Conservation (phyloP, 2,797 vertebrate genomes). For the Malurus leucopterus region DNA sequence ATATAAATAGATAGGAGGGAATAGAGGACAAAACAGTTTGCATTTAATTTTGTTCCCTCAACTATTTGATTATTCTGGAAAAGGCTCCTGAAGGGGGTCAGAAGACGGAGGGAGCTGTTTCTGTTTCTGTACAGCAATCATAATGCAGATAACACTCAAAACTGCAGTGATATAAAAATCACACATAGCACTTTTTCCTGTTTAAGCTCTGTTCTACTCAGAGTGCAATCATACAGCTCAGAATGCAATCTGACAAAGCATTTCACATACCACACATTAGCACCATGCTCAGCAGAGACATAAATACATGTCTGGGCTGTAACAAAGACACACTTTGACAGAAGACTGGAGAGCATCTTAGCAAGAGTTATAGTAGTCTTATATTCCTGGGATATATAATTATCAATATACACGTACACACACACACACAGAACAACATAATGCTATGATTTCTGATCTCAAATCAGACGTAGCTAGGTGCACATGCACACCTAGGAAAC, state of each 20-base stretch:
- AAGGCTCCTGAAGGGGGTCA: accelerated
- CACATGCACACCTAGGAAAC: not conserved
- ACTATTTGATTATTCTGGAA: not conserved
- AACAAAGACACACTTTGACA: not conserved
- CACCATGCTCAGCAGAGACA: not conserved
- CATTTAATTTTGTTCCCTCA: not conserved
- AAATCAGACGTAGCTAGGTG: not conserved
- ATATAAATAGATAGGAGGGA: not conserved
- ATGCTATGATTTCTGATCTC: not conserved
- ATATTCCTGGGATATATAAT: not conserved
- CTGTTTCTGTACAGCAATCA: not conserved
- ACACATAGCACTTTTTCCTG: not conserved
- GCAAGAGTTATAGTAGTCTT: not conserved
- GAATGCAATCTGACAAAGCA: not conserved
- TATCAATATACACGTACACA: not conserved
- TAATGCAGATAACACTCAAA: not conserved
- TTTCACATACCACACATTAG: not conserved
- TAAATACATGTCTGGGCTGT: not conserved
- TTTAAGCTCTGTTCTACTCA: not conserved
- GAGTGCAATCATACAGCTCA: not conserved
- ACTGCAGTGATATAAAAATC: not conserved
- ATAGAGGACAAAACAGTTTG: not conserved
- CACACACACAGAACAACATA: not conserved
- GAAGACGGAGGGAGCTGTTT: not conserved
- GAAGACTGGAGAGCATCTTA: not conserved